phyloP scores from a whole-genome alignment of 2,888 invertebrate genomes.

The Torymus texanus region DNA sequence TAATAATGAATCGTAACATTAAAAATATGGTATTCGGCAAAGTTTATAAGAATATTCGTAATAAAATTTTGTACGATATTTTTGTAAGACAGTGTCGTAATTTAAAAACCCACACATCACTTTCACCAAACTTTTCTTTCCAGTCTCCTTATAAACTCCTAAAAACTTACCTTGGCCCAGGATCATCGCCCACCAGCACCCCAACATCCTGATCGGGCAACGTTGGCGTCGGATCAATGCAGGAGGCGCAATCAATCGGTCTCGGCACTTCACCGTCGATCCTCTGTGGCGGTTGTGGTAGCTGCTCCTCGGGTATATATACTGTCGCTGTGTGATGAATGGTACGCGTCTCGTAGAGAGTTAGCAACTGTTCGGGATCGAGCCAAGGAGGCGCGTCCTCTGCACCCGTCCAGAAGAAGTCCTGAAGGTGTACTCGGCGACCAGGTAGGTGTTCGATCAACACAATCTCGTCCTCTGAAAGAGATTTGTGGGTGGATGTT shows the following conservation, averaged over 20 bases:
- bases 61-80: no score
- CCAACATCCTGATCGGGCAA: slow-evolving; percentile 69
- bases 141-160: no score
- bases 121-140: no score
- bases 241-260: slow-evolving; percentile 64
- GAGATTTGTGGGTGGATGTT: slow-evolving; percentile 7
- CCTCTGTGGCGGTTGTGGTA: slow-evolving; percentile 13
- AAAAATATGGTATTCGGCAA: no score
- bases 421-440: slow-evolving; percentile 80
- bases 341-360: slow-evolving; percentile 70
- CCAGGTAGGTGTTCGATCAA: slow-evolving; percentile 72
- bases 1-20: no score
- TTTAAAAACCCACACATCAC: no score
- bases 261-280: slow-evolving; percentile 50
- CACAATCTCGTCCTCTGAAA: slow-evolving; percentile 71
- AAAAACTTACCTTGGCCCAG: slow-evolving; percentile 68
- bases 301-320: slow-evolving; percentile 63
- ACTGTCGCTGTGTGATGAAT: slow-evolving; percentile 70
- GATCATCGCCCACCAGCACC: slow-evolving; percentile 69
- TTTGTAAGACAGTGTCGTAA: no score
- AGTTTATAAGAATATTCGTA: no score
- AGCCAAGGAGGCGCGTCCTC: slow-evolving; percentile 85
- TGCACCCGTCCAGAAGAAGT: slow-evolving; percentile 93
- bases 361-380: slow-evolving; percentile 75
- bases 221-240: slow-evolving; percentile 71